phyloP scores from a whole-genome alignment of 2,888 invertebrate genomes.

The Epinotia brunnichana region DNA sequence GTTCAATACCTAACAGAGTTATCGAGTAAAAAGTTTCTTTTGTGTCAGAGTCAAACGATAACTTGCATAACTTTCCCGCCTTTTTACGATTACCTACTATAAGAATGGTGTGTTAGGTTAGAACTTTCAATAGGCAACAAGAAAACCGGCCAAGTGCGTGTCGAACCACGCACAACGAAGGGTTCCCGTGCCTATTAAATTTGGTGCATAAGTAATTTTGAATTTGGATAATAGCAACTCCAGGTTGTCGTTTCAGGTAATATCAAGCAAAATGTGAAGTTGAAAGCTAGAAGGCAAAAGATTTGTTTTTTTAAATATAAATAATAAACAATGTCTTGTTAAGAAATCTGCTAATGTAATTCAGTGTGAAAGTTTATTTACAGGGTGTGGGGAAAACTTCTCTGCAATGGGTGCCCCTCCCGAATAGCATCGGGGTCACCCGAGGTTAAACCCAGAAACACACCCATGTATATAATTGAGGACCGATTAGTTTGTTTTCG shows the following conservation, averaged over 20 bases:
- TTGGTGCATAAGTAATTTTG: too few species aligned
- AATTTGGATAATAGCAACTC: too few species aligned
- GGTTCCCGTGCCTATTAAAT: too few species aligned
- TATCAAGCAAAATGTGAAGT: too few species aligned
- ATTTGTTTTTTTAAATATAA: too few species aligned
- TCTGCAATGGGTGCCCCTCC: background rate
- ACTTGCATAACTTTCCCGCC: slow-evolving; percentile 3
- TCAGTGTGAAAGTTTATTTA: background rate
- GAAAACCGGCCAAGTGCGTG: too few species aligned
- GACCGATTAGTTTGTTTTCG: background rate
- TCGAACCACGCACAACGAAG: too few species aligned
- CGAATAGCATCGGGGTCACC: background rate
- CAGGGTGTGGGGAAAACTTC: background rate
- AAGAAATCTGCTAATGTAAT: background rate
- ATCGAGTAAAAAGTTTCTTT: slow-evolving; percentile 8
- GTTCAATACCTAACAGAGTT: background rate
- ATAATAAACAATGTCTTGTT: background rate
- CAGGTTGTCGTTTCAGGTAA: too few species aligned
- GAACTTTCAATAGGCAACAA: background rate
- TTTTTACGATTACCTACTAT: background rate
- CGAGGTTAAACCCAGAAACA: background rate
- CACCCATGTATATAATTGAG: background rate
- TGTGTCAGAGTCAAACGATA: too few species aligned
- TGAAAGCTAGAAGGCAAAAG: too few species aligned
- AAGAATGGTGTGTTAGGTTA: background rate